These are phyloP conservation scores for Ranitomeya variabilis DNA, from an alignment of 2,113 vertebrate species.

Conservation along the genomic window DNA sequence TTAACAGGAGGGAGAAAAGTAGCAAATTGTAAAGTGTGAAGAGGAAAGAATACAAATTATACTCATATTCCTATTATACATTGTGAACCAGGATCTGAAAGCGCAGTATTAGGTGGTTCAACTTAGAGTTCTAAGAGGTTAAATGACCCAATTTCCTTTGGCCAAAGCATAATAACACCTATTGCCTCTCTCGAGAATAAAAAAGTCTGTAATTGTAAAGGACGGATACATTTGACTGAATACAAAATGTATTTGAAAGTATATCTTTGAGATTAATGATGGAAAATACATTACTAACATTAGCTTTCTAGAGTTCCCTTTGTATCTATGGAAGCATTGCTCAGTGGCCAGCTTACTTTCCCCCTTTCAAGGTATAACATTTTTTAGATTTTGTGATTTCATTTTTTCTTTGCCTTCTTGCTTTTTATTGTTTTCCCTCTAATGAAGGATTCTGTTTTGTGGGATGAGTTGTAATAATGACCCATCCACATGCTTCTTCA, in stretches of 20 bases:
- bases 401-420: too few species aligned
- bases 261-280: neutral
- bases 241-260: conserved; percentile 7
- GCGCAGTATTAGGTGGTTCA: conserved; percentile 31
- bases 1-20: conserved; percentile 44
- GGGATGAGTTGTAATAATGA: too few species aligned
- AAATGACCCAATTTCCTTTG: conserved; percentile 23
- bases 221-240: conserved; percentile 14
- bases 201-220: neutral
- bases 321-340: neutral
- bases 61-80: conserved; percentile 33
- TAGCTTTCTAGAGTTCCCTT: neutral
- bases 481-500: too few species aligned
- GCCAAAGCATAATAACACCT: conserved; percentile 23
- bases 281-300: neutral
- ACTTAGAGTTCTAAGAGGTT: conserved; percentile 15
- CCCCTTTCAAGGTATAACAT: too few species aligned
- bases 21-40: conserved; percentile 41
- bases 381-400: too few species aligned
- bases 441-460: too few species aligned
- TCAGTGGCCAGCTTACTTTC: neutral
- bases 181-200: neutral
- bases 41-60: conserved; percentile 48
- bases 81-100: conserved; percentile 25
- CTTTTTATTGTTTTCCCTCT: too few species aligned